Base-by-base conservation (phyloP, 2,888 invertebrate genomes). In the Parnassius apollo region DNA sequence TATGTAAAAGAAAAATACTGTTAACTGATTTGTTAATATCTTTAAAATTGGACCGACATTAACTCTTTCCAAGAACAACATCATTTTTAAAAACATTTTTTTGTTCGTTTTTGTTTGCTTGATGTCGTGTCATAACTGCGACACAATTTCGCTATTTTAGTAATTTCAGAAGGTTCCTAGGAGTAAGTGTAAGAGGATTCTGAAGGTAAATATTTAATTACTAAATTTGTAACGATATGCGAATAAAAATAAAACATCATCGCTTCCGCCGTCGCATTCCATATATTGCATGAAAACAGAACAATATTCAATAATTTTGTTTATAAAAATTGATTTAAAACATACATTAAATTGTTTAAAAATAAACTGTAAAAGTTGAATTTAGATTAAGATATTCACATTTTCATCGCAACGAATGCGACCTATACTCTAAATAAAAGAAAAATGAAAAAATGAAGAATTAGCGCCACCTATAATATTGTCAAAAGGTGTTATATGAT, bases 221-320 rank as follows among this genome's bases (percentile, higher is more conserved):
- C 35, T 35, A 35, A 35, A 35, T 35, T 35, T 7, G 35, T 35
- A 35, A 35, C 35, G 35, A 35, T 7, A 35, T 35, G 35, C 35
- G 7, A 35, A 35, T 7, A 35, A 35, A 75, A 88, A 83, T 79
- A 81, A 87, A 88, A 85, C 78, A 74, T 72, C 61, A 64, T 65
- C 62, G 66, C 9, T 63, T 91, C 80, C 91, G 91, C 91, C 91
- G 82, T 91, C 90, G 83, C 91, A 91, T 90, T 88, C 84, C 81
- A 68, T 91, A 78, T 91, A 91, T 89, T 91, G 88, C 77, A 88
- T 82, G 86, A 91, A 90, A 91, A 88, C 75, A 83, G 71, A 72
- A 74, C 66, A 71, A 13, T 62, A 49, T 61, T 25, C 13, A 54
- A 55, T 51, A 42, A 11, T 25, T 52, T 55, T 50, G 48, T 63